These are phyloP conservation scores for Andrena flavipes DNA, from an alignment of 2,888 invertebrate genomes.

Conservation along the genomic window DNA sequence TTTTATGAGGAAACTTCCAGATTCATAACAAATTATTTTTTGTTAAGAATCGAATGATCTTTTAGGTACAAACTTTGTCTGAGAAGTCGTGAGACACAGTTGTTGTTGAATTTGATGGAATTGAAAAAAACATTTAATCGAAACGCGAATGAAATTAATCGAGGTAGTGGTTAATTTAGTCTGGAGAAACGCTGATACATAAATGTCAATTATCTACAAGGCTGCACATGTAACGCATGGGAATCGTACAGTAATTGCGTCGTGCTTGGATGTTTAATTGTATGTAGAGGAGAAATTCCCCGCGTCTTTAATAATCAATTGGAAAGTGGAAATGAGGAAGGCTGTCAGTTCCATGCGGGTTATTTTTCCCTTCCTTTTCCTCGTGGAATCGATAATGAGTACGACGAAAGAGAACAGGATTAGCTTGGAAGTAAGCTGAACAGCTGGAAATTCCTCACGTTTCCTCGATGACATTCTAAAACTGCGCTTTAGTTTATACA, in stretches of 20 bases:
- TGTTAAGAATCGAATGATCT: not conserved
- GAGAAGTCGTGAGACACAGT: not conserved
- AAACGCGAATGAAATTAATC: not conserved
- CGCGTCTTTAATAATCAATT: conserved; percentile 32
- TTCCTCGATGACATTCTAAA: not conserved
- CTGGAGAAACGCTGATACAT: conserved; percentile 32
- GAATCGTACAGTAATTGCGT: conserved; percentile 6
- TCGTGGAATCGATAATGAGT: conserved; percentile 13
- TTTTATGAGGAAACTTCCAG: not conserved
- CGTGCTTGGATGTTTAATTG: conserved; percentile 29
- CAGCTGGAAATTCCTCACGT: not conserved
- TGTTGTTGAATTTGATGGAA: not conserved
- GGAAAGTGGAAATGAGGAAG: conserved; percentile 42
- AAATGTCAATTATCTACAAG: not conserved
- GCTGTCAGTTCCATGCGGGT: conserved; percentile 31
- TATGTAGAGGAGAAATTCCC: conserved; percentile 29
- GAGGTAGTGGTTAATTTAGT: not conserved
- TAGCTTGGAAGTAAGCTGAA: not conserved
- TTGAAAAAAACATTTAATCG: not conserved
- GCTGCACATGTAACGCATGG: conserved; percentile 24
- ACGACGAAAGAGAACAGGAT: not conserved
- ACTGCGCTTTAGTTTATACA: not conserved
- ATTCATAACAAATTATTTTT: not conserved
- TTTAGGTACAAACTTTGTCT: not conserved
- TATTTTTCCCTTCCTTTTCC: not conserved